phyloP scores from a whole-genome alignment of 2,113 vertebrate genomes.

The Myotis lucifugus region DNA sequence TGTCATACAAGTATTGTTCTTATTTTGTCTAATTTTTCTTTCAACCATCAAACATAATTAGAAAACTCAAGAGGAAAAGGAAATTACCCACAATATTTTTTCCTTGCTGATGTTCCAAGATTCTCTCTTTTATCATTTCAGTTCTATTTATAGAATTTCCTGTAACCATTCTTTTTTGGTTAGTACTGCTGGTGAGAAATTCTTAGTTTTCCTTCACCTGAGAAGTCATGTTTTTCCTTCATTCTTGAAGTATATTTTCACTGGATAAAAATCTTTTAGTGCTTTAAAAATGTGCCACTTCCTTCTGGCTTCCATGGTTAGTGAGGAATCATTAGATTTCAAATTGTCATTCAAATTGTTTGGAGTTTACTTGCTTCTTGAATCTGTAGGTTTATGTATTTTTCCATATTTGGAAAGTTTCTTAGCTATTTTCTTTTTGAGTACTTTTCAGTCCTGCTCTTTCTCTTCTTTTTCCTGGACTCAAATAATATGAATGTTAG shows the following conservation, averaged over 20 bases:
- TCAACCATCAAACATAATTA: background rate
- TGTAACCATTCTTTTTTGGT: background rate
- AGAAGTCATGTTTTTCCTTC: background rate
- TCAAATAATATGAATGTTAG: background rate
- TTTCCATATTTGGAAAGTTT: background rate
- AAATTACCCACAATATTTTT: background rate
- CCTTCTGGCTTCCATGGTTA: background rate
- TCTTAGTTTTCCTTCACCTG: background rate
- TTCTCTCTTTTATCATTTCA: background rate
- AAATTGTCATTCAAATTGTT: background rate
- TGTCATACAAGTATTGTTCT: background rate
- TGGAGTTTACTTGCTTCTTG: background rate
- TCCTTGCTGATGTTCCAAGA: background rate
- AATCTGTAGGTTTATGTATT: background rate
- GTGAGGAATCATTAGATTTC: background rate
- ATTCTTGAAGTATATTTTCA: constrained; percentile 28
- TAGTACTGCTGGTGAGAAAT: background rate
- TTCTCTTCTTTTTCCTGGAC: background rate
- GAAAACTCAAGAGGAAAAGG: background rate
- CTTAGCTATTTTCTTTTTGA: background rate
- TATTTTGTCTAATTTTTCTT: background rate
- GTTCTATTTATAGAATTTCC: constrained; percentile 13
- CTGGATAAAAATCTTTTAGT: background rate
- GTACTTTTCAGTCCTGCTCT: background rate
- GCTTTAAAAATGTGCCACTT: background rate